phyloP scores from a whole-genome alignment of 2,888 invertebrate genomes.

The Tortrix viridana region DNA sequence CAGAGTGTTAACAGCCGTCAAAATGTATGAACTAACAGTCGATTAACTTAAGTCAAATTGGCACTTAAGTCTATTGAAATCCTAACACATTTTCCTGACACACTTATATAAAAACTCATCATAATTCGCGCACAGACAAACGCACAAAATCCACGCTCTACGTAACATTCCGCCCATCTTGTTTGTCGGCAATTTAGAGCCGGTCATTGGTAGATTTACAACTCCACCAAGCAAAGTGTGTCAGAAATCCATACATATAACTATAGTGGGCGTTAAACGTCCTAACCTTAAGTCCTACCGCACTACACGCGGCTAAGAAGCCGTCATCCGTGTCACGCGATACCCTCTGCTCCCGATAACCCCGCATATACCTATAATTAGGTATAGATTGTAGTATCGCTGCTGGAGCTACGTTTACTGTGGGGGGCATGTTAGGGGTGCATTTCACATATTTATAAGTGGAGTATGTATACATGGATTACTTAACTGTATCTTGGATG shows the following conservation, averaged over 20 bases:
- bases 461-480: neutral
- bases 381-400: constrained; percentile 1
- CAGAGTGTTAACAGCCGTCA: no score
- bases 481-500: neutral
- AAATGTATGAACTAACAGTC: no score
- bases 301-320: neutral
- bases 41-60: no score
- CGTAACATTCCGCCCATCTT: no score
- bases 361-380: neutral
- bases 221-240: neutral
- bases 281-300: constrained; percentile 11
- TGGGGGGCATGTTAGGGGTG: neutral
- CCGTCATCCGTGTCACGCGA: constrained; percentile 9
- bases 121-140: no score
- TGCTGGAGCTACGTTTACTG: neutral
- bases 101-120: no score
- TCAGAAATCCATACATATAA: neutral
- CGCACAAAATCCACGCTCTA: no score
- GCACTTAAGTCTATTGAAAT: no score
- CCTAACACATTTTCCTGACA: no score
- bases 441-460: no score
- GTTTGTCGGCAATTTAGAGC: no score
- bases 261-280: neutral
- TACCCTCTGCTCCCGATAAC: constrained; percentile 9
- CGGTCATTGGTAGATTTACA: no score